A percentile compares a stretch with the other conserved stretches of the same genome.
Conservation (phyloP, 2,797 vertebrate species). For the Pangasius macronema region DNA sequence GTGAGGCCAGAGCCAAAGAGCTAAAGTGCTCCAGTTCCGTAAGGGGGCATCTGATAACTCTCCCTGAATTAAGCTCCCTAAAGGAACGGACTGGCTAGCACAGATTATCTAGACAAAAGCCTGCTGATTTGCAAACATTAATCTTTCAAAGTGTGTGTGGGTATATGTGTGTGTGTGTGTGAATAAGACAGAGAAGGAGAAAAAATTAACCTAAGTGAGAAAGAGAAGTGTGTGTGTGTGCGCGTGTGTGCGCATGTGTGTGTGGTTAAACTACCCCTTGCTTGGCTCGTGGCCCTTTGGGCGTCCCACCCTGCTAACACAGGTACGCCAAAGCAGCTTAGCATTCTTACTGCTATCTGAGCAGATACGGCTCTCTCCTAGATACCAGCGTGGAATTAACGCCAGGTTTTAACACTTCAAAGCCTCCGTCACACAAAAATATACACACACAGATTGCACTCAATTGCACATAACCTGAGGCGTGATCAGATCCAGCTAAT, state of each 20-base stretch:
- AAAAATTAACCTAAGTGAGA: not conserved
- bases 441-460: constrained; percentile 57
- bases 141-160: constrained; percentile 65
- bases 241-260: constrained; percentile 1
- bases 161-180: constrained; percentile 15
- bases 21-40: constrained; percentile 64
- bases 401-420: constrained; percentile 53
- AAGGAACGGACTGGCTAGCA: constrained; percentile 53
- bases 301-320: constrained; percentile 55
- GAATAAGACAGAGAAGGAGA: constrained; percentile 1
- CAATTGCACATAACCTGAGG: constrained; percentile 26
- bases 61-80: constrained; percentile 65
- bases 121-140: constrained; percentile 61
- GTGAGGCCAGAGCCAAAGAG: constrained; percentile 58
- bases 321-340: constrained; percentile 41
- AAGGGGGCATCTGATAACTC: constrained; percentile 71
- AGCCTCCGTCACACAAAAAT: constrained; percentile 58
- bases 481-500: not conserved
- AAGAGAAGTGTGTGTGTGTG: constrained; percentile 7
- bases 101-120: constrained; percentile 62
- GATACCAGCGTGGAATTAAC: constrained; percentile 35
- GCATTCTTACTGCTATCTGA: constrained; percentile 45
- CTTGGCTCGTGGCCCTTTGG: constrained; percentile 37
- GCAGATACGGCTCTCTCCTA: constrained; percentile 4
- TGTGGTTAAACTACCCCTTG: not conserved